Evolutionary conservation across 2,113 vertebrate species (phyloP).

Genomic region (Castor canadensis): DNA sequence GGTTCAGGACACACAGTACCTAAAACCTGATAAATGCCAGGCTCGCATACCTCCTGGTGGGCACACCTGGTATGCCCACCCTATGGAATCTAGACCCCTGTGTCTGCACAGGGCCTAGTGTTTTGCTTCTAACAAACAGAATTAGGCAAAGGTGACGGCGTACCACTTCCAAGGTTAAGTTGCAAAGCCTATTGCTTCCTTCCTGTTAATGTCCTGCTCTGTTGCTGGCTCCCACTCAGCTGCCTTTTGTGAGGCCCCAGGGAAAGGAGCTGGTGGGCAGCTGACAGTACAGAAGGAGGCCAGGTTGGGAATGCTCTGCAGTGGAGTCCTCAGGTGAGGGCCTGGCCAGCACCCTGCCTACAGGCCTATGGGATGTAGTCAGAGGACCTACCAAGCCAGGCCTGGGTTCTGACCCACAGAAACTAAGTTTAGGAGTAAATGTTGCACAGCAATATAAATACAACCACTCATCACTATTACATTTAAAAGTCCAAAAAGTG

Average conservation of each 20-base stretch:
- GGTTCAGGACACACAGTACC: not conserved
- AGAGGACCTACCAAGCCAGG: not conserved
- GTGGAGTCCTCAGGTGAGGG: not conserved
- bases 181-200: not conserved
- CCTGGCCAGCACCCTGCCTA: not conserved
- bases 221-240: not conserved
- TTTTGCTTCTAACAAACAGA: not conserved
- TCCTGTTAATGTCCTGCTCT: not conserved
- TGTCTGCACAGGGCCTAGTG: not conserved
- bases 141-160: not conserved
- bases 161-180: not conserved
- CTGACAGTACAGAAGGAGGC: too few relatives aligned
- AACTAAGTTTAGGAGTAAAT: not conserved
- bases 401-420: not conserved
- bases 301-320: too few relatives aligned
- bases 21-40: not conserved
- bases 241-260: not conserved
- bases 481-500: conserved; percentile 12
- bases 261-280: not conserved
- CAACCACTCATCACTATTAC: not conserved
- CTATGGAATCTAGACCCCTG: not conserved
- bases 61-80: too few relatives aligned
- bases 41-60: not conserved
- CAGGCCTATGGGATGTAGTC: not conserved
- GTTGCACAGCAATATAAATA: not conserved